Conservation (phyloP, 1,140 invertebrate species). For the Dreissena rostriformis region DNA sequence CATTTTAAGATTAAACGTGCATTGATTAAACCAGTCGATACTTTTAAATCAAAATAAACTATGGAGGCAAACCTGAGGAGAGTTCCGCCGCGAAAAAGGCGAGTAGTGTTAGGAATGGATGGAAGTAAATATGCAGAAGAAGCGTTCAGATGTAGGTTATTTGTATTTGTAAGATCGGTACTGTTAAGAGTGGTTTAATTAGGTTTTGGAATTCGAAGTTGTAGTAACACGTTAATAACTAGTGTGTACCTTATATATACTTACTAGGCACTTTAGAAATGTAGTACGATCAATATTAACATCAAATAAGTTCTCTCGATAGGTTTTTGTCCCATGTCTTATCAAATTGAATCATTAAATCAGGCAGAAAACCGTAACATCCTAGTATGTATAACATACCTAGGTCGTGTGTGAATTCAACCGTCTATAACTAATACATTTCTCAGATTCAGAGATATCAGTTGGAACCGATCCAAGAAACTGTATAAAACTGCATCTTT, state of each 20-base stretch:
- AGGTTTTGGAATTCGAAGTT: background rate
- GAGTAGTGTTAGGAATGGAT: slow-evolving; percentile 31
- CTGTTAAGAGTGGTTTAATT: background rate
- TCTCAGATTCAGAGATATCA: too few relatives aligned
- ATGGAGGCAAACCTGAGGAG: background rate
- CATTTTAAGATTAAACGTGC: background rate
- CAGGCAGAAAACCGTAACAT: too few relatives aligned
- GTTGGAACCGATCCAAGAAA: too few relatives aligned
- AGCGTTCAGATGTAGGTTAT: slow-evolving; percentile 31
- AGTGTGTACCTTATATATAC: background rate
- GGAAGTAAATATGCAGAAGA: slow-evolving; percentile 23
- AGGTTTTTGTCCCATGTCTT: background rate
- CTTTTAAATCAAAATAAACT: too few relatives aligned
- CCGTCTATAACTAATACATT: too few relatives aligned
- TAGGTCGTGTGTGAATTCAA: too few relatives aligned
- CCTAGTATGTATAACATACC: too few relatives aligned
- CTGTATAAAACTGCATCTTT: too few relatives aligned
- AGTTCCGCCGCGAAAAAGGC: background rate
- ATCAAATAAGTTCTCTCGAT: background rate
- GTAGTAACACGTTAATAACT: background rate
- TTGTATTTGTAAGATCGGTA: background rate
- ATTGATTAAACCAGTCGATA: background rate
- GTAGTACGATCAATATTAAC: background rate
- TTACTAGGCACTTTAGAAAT: background rate
- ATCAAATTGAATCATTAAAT: too few relatives aligned